These are phyloP conservation scores for Numida meleagris DNA, from an alignment of 2,113 vertebrate species.

Conservation along the genomic window DNA sequence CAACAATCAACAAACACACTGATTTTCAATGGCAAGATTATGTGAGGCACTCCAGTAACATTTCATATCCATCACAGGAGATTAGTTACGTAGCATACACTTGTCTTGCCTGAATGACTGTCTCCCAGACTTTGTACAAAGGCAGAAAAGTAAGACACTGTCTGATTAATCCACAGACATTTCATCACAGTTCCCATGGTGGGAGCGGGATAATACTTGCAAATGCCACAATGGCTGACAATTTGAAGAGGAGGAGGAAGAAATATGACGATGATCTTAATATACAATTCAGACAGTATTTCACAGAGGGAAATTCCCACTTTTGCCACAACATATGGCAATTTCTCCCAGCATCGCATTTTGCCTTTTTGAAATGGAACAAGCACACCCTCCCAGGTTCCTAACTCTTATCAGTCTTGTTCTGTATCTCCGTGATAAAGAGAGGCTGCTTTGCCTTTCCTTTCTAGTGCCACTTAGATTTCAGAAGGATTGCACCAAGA, in stretches of 20 bases:
- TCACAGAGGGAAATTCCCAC: neutral
- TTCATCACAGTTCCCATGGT: neutral
- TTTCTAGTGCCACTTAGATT: neutral
- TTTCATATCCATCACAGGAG: neutral
- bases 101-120: neutral
- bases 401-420: neutral
- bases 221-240: fast-evolving
- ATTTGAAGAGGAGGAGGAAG: neutral
- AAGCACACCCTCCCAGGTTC: neutral
- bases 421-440: neutral
- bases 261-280: neutral
- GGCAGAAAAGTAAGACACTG: neutral
- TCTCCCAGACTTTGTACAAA: neutral
- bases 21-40: neutral
- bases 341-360: neutral
- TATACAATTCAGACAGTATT: neutral
- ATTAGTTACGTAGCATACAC: neutral
- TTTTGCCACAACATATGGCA: neutral
- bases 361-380: neutral
- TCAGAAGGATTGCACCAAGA: neutral
- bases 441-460: neutral
- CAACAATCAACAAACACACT: neutral
- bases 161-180: neutral
- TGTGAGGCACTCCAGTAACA: neutral
- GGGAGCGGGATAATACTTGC: neutral